These are phyloP conservation scores for Passer domesticus DNA, from an alignment of 2,113 vertebrate genomes.

Conservation along the genomic window DNA sequence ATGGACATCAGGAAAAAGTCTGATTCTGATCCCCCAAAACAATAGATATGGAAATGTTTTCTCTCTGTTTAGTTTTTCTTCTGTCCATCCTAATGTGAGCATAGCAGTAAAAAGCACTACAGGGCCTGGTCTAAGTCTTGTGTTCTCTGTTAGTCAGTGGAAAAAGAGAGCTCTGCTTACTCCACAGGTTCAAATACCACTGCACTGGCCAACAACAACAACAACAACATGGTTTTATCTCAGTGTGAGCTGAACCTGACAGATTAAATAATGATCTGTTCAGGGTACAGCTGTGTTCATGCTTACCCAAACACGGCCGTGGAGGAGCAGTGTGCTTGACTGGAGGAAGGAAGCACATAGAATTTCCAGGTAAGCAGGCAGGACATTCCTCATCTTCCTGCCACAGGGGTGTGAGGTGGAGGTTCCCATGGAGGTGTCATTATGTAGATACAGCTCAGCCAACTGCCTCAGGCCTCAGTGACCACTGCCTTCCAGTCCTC, in stretches of 20 bases:
- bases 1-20: not conserved
- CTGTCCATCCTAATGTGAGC: not conserved
- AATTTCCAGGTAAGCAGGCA: not conserved
- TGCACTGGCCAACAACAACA: not conserved
- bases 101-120: not conserved
- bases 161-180: not conserved
- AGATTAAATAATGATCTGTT: not conserved
- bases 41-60: conserved; percentile 7
- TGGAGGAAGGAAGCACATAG: not conserved
- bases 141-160: not conserved
- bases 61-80: conserved; percentile 17
- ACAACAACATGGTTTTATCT: conserved; percentile 5
- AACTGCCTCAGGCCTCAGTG: not conserved
- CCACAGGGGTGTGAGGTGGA: not conserved
- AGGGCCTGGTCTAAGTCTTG: not conserved
- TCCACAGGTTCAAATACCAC: not conserved
- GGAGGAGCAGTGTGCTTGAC: not conserved
- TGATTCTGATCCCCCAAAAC: not conserved
- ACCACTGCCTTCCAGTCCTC: not conserved
- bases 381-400: not conserved
- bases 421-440: not conserved
- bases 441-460: not conserved
- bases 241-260: not conserved
- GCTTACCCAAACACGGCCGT: not conserved
- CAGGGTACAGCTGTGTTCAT: not conserved